Evolutionary conservation across 2,888 invertebrate species (phyloP).

Genomic region (Apeira syringaria): DNA sequence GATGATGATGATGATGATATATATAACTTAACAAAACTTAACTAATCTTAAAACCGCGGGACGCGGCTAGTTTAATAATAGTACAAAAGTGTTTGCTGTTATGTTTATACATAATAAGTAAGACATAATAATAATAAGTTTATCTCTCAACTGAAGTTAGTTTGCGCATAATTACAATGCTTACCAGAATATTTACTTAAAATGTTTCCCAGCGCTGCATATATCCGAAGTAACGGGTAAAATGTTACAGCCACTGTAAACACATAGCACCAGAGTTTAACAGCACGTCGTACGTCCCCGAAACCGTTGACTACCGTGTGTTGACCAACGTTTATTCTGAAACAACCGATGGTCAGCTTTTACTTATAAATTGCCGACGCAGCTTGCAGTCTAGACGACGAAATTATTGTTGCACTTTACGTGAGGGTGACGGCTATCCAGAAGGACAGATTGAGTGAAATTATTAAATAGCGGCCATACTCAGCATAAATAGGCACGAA

Average conservation of each 20-base stretch:
- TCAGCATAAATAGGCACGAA: conserved; percentile 7
- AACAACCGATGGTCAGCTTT: conserved; percentile 20
- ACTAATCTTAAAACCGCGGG: too few relatives aligned
- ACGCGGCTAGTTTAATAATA: too few relatives aligned
- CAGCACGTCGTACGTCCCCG: conserved; percentile 62
- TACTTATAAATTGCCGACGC: conserved; percentile 22
- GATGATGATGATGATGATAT: too few relatives aligned
- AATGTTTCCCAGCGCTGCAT: conserved; percentile 44
- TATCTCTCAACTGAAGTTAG: too few relatives aligned
- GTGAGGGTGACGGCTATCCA: conserved; percentile 10
- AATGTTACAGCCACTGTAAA: conserved; percentile 53
- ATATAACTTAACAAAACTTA: too few relatives aligned
- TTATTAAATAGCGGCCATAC: conserved; percentile 5
- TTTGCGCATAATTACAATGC: too few relatives aligned
- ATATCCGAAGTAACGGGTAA: conserved; percentile 56
- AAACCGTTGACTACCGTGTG: conserved; percentile 61
- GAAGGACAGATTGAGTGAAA: conserved; percentile 20
- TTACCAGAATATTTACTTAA: conserved; percentile 51
- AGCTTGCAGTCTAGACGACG: conserved; percentile 29
- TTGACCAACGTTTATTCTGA: conserved; percentile 66
- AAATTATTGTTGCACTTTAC: conserved; percentile 24
- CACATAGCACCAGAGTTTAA: conserved; percentile 64
- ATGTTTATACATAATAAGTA: too few relatives aligned
- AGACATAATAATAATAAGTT: too few relatives aligned
- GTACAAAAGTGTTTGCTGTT: too few relatives aligned